Evolutionary conservation across 2,113 vertebrate genomes (phyloP).

Genomic region (Herpetotheres cachinnans): DNA sequence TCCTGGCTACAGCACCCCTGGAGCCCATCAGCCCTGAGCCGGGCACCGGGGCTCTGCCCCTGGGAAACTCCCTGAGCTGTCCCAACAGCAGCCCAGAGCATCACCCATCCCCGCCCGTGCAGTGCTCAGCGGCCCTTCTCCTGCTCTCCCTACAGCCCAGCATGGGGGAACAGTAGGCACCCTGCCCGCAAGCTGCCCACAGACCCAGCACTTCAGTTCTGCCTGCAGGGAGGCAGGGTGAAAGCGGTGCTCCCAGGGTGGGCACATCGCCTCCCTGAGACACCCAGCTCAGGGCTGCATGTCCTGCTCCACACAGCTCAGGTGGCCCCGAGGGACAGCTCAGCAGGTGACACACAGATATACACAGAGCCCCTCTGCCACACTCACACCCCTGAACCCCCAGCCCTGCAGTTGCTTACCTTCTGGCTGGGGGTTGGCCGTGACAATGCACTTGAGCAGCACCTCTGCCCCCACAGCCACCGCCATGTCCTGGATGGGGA

Average conservation of each 20-base stretch:
- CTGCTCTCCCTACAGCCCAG: neutral
- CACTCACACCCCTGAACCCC: accelerated
- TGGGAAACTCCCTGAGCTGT: neutral
- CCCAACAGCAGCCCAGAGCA: neutral
- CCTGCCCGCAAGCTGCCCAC: neutral
- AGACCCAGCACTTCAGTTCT: neutral
- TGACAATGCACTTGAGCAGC: constrained; percentile 89
- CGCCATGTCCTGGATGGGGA: constrained; percentile 82
- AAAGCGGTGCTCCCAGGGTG: neutral
- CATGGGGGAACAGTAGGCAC: too few species aligned
- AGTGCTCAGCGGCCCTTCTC: neutral
- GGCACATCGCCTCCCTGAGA: neutral
- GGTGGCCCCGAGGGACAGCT: neutral
- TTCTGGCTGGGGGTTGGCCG: constrained; percentile 87
- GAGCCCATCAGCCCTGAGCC: neutral
- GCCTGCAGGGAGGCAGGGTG: neutral
- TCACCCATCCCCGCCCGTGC: accelerated
- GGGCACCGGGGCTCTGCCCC: neutral
- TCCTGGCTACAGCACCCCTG: neutral
- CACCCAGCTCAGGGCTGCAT: accelerated
- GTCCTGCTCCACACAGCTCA: accelerated
- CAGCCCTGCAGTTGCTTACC: constrained; percentile 64
- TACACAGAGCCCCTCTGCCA: neutral
- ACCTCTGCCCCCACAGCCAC: constrained; percentile 83
- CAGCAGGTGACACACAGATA: accelerated